Evolutionary conservation across 1,140 invertebrate species (phyloP), one percentile per base, ranked within the genome.

Genomic region (Zophobas atratus): DNA sequence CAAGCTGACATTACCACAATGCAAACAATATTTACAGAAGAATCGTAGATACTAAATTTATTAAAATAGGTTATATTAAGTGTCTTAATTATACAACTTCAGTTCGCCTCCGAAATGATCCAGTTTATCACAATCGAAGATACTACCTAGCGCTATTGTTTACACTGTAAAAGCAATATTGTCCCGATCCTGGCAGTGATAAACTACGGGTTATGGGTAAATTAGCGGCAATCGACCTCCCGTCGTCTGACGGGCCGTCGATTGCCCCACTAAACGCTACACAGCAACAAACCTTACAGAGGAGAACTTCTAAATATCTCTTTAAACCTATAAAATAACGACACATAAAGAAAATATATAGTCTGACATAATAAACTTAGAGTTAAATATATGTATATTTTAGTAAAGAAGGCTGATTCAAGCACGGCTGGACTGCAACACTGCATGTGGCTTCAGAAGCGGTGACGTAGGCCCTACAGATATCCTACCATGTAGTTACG

Each of bases 401-500:
- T 70, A 77, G 67, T 36, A 77, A 80, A 77, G 63, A 74, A 70
- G 73, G 43, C 75, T 77, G 77, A 72, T 75, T 78, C 79, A 74
- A 79, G 80, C 63, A 74, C 75, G 73, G 75, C 77, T 76, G 75
- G 56, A 71, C 63, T 79, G 70, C 39, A 80, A 80, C 76, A 81
- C 77, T 78, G 76, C 63, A 46, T 76, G 70, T 80, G 74, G 79
- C 77, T 80, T 75, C 33, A 79, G 34, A 70, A 78, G 77, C 60
- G 60, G 60, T 41, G 55, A 75, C 60, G 57, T 70, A 67, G 35
- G 20, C n/a, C 6, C 38, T 71, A 71, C 39, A 70, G 56, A 79
- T 84, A 84, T 33, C 83, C 83, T 53, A 84, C 83, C 74, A 84
- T 67, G 70, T 84, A 84, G 71, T 84, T 84, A 73, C 79, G 80